Conservation (phyloP, 2,888 invertebrate species). For the Ellobium chinense region DNA sequence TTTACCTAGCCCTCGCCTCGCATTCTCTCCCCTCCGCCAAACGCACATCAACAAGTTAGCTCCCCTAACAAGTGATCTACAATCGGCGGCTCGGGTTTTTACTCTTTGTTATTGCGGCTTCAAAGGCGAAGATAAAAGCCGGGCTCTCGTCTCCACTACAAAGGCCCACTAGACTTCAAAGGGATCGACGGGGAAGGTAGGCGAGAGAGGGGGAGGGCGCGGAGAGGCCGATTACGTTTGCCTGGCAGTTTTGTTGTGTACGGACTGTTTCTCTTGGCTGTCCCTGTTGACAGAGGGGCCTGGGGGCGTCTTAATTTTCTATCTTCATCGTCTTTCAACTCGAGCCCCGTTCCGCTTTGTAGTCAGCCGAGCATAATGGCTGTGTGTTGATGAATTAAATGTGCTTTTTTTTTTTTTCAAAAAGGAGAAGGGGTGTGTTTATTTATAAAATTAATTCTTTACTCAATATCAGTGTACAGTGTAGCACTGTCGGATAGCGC, state of each 20-base stretch:
- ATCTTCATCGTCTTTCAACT: too few species aligned
- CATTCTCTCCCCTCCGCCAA: background rate
- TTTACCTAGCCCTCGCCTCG: background rate
- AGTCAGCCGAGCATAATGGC: too few species aligned
- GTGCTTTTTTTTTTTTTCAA: too few species aligned
- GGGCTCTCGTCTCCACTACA: constrained; percentile 33
- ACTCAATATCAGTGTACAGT: too few species aligned
- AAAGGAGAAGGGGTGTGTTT: too few species aligned
- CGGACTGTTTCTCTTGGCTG: too few species aligned
- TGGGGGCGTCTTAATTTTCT: too few species aligned
- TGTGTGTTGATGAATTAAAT: too few species aligned
- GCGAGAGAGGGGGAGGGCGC: background rate
- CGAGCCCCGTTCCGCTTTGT: too few species aligned
- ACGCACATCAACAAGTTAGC: constrained; percentile 19
- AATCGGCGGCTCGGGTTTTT: constrained; percentile 10
- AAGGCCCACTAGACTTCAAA: constrained; percentile 36
- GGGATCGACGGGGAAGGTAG: background rate
- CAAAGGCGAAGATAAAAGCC: constrained; percentile 43
- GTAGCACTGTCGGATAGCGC: too few species aligned
- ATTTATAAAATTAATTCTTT: too few species aligned
- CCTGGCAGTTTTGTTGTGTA: background rate
- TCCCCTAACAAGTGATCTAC: constrained; percentile 29
- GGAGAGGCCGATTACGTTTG: constrained; percentile 8
- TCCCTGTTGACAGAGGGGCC: too few species aligned
- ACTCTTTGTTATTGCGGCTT: constrained; percentile 37